Conservation (phyloP, 2,797 vertebrate species). For the Acomys russatus region DNA sequence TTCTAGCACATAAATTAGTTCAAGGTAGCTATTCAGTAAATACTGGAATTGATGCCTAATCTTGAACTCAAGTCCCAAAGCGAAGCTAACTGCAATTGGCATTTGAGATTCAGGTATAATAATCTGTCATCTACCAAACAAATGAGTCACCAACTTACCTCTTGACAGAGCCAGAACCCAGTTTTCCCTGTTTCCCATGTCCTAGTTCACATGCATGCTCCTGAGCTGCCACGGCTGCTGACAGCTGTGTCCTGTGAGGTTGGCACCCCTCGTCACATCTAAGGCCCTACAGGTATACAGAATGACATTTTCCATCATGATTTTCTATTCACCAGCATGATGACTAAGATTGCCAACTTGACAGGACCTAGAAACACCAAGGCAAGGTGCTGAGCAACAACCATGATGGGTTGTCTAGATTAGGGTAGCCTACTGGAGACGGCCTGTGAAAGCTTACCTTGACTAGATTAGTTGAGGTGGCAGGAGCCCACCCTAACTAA, state of each 20-base stretch:
- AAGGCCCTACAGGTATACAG: background rate
- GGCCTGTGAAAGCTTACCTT: background rate
- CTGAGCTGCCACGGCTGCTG: slow-evolving; percentile 5
- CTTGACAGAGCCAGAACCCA: background rate
- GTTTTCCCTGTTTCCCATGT: background rate
- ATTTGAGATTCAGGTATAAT: slow-evolving; percentile 32
- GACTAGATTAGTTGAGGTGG: background rate
- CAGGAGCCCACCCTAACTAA: background rate
- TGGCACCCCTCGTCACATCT: slow-evolving; percentile 1
- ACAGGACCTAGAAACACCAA: background rate
- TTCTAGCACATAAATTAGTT: slow-evolving; percentile 26
- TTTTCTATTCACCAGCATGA: background rate
- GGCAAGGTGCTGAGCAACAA: background rate
- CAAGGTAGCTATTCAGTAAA: slow-evolving; percentile 32
- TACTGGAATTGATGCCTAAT: slow-evolving; percentile 17
- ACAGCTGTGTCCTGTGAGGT: slow-evolving; percentile 19
- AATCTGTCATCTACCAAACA: slow-evolving; percentile 50
- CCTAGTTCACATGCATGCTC: background rate
- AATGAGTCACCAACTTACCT: background rate
- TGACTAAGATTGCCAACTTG: background rate
- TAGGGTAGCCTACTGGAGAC: background rate
- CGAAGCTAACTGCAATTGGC: slow-evolving; percentile 31
- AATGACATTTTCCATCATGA: background rate
- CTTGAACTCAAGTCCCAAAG: slow-evolving; percentile 57
- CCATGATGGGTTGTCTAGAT: background rate